Conservation (phyloP, 1,140 invertebrate genomes). For the Eurosta solidaginis region DNA sequence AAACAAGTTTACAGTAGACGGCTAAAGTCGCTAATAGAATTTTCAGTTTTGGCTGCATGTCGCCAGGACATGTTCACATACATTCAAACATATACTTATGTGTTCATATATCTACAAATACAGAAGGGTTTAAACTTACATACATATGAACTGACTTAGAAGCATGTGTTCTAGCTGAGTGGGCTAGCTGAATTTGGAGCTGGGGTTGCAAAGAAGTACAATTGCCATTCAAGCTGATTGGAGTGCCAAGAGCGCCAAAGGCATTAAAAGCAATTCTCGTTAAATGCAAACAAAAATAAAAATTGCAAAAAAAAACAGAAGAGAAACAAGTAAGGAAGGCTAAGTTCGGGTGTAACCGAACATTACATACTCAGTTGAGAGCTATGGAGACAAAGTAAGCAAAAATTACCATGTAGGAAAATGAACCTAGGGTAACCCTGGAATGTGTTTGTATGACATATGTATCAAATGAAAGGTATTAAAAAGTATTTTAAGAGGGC, state of each 20-base stretch:
- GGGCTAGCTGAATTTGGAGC: neutral
- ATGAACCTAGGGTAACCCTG: too few species aligned
- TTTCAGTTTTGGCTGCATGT: constrained; percentile 31
- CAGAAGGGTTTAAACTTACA: too few species aligned
- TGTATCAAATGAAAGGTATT: too few species aligned
- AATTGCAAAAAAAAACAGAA: neutral
- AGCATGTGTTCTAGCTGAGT: neutral
- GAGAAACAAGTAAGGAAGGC: neutral
- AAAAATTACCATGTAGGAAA: too few species aligned
- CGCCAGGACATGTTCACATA: neutral
- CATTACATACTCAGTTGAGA: too few species aligned
- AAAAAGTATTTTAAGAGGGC: too few species aligned
- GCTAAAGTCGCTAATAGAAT: constrained; percentile 36
- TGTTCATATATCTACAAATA: too few species aligned
- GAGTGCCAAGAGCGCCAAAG: constrained; percentile 7
- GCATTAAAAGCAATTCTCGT: constrained; percentile 1
- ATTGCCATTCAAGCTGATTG: constrained; percentile 7
- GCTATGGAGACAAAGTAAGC: too few species aligned
- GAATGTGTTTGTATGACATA: too few species aligned
- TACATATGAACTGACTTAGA: neutral
- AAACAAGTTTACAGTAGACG: constrained; percentile 29
- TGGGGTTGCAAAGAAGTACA: too few species aligned
- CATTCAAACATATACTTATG: neutral
- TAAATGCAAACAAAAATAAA: constrained; percentile 1
- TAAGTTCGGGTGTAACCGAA: too few species aligned